Conservation (phyloP, 2,113 vertebrate species). For the Camelus bactrianus region DNA sequence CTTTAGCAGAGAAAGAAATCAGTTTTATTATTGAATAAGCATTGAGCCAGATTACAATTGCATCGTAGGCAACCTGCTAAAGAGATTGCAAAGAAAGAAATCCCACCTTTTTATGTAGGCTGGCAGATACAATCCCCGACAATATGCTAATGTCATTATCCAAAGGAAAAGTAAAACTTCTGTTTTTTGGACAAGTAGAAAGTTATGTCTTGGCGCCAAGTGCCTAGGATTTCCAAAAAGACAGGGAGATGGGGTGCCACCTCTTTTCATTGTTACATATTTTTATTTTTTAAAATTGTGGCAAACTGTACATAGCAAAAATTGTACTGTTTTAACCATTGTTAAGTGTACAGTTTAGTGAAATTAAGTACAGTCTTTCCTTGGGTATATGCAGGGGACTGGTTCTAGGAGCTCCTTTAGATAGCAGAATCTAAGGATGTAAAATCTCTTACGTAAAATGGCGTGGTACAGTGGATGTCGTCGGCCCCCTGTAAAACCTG, state of each 20-base stretch:
- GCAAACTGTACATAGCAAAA: neutral
- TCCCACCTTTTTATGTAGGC: neutral
- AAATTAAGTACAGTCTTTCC: neutral
- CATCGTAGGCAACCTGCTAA: conserved; percentile 28
- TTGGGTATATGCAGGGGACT: neutral
- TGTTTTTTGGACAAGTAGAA: neutral
- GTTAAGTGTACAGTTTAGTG: neutral
- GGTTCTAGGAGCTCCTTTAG: neutral
- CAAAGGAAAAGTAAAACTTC: neutral
- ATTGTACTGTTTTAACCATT: neutral
- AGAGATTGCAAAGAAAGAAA: neutral
- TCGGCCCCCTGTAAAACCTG: neutral
- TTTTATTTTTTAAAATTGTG: neutral
- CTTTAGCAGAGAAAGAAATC: neutral
- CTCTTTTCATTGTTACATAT: neutral
- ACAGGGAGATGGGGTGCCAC: neutral
- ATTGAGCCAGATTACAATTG: neutral
- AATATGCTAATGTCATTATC: neutral
- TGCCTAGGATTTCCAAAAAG: neutral
- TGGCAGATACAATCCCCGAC: neutral
- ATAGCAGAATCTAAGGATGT: neutral
- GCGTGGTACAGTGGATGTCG: neutral
- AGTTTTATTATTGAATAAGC: conserved; percentile 21
- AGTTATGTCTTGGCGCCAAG: neutral
- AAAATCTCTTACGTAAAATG: neutral